Percentiles rank a stretch among this genome's conserved stretches.
Conservation (phyloP, 2,888 invertebrate species). For the Lymantria monacha region DNA sequence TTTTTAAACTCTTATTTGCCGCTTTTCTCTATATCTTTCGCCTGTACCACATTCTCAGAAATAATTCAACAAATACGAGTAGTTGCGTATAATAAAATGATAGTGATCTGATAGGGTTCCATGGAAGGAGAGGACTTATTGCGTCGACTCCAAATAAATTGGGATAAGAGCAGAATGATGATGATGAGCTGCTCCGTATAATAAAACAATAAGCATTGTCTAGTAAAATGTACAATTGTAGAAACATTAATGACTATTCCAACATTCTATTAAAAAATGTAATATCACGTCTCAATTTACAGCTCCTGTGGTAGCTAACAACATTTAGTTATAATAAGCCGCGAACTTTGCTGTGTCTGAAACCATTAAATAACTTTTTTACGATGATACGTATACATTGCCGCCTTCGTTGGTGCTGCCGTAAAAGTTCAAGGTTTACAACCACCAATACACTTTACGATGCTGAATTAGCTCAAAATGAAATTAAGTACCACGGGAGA, state of each 20-base stretch:
- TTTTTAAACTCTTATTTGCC: no score
- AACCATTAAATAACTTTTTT: conserved; percentile 30
- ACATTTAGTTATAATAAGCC: conserved; percentile 11
- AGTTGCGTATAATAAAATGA: no score
- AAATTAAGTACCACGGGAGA: conserved; percentile 7
- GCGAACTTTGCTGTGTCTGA: conserved; percentile 13
- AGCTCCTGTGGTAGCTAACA: conserved; percentile 1
- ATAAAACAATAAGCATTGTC: no score
- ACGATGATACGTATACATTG: conserved; percentile 28
- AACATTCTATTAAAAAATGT: neutral
- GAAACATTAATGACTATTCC: neutral
- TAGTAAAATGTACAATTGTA: no score
- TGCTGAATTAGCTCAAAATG: conserved; percentile 26
- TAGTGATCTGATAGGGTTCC: no score
- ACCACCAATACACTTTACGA: conserved; percentile 22
- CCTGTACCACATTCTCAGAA: no score
- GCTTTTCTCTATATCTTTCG: no score
- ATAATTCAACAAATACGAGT: no score
- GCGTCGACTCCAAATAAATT: no score
- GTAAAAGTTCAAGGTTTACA: conserved; percentile 29
- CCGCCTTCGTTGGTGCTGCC: conserved; percentile 8
- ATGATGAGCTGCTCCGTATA: no score
- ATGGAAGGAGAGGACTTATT: no score
- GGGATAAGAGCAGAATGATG: no score
- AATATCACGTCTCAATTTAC: neutral